Evolutionary conservation across 2,888 invertebrate genomes (phyloP), one percentile per base, ranked within the genome.

Genomic region (Ernsta delagoae): DNA sequence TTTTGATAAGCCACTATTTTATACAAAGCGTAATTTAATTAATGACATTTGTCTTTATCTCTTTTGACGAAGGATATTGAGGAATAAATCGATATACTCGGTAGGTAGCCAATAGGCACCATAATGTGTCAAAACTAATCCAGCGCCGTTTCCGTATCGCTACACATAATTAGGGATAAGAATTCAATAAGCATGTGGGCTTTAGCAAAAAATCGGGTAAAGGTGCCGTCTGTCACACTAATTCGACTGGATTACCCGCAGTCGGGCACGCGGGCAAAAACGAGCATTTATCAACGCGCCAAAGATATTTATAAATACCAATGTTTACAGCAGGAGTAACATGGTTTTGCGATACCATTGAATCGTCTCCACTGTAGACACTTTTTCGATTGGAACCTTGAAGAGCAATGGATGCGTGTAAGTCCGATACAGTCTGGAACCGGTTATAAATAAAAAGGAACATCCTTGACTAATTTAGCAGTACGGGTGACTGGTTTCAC

Each of bases 181-280:
- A 77, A 82, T 78, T 76, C 80, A 84, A 88, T 88, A 87, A 85
- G 88, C 92, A 92, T 91, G 86, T 92, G 92, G 86, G 79, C 80
- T 80, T 83, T 79, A 76, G 81, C 87, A 90, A 92, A 92, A 92
- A 92, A 84, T 86, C 79, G 74, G 89, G 87, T 85, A 87, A 84
- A 87, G 88, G 87, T 89, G 83, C 88, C 87, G 82, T 75, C 87
- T 91, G 92, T 90, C 92, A 88, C 88, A 87, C 84, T 91, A 90
- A 92, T 88, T 86, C 90, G 80, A 78, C 75, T 82, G 88, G 88
- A 88, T 91, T 87, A 83, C 79, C 74, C 72, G 72, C 76, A 72
- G 73, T 77, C 78, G 82, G 83, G 85, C 82, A 85, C 85, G 86
- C 87, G 87, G 85, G 86, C 89, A 92, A 92, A 92, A 92, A 91